Conservation (phyloP, 1,140 invertebrate genomes). For the Pollicipes pollicipes region DNA sequence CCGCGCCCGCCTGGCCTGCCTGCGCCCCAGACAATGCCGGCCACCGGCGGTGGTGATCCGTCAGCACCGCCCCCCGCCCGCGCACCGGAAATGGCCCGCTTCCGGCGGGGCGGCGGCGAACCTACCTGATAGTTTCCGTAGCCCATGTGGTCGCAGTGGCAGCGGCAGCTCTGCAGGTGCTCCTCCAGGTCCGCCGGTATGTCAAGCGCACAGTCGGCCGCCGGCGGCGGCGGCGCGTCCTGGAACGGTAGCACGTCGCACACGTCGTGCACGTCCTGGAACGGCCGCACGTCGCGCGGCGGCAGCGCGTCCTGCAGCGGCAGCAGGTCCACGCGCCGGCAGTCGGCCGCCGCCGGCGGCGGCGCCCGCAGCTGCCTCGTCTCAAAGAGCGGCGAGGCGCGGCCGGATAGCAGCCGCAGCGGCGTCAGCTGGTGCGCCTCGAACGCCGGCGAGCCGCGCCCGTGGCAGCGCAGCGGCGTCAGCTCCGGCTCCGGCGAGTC, state of each 20-base stretch:
- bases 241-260: background rate
- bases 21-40: too few relatives aligned
- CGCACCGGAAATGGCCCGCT: too few relatives aligned
- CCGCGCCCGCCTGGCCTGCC: too few relatives aligned
- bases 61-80: too few relatives aligned
- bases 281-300: background rate
- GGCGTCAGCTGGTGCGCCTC: background rate
- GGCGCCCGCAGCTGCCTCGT: background rate
- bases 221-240: too few relatives aligned
- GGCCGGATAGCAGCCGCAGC: too few relatives aligned
- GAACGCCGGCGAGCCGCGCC: background rate
- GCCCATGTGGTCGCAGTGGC: constrained; percentile 20
- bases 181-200: constrained; percentile 17
- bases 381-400: background rate
- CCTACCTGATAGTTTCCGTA: constrained; percentile 19
- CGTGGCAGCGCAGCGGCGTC: background rate
- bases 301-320: background rate
- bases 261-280: background rate
- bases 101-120: too few relatives aligned
- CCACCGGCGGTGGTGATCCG: too few relatives aligned
- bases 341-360: background rate
- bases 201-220: background rate
- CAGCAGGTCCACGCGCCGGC: background rate
- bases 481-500: background rate
- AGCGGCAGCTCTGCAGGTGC: constrained; percentile 19